phyloP scores from a whole-genome alignment of 2,888 invertebrate species.

The Heliconius cydno region DNA sequence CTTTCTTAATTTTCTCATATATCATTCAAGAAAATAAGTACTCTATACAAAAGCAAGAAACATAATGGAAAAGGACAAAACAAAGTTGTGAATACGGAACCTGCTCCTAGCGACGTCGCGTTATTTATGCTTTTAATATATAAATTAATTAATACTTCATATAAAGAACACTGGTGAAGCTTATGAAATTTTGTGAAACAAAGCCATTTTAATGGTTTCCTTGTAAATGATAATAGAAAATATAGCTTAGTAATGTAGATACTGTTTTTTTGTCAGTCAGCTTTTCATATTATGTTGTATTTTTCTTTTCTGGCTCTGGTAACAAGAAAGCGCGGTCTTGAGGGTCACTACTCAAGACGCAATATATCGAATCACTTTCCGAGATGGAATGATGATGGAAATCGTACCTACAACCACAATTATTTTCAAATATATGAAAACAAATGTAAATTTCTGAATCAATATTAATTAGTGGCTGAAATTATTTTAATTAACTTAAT shows the following conservation, averaged over 20 bases:
- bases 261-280: no score
- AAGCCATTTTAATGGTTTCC: neutral
- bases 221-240: no score
- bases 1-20: neutral
- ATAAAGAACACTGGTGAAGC: slow-evolving; percentile 1
- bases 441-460: neutral
- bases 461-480: slow-evolving; percentile 20
- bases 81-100: slow-evolving; percentile 16
- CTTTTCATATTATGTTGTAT: no score
- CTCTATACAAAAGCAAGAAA: slow-evolving; percentile 20
- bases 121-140: slow-evolving; percentile 8
- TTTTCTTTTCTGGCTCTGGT: no score
- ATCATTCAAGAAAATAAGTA: slow-evolving; percentile 12
- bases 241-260: no score
- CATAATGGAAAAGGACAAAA: slow-evolving; percentile 8
- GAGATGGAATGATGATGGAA: no score
- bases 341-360: no score
- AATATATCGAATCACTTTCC: no score
- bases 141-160: slow-evolving; percentile 14
- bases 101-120: neutral
- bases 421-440: neutral
- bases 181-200: neutral
- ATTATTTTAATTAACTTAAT: slow-evolving; percentile 14
- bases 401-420: neutral
- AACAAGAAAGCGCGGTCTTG: no score